Conservation (phyloP, 2,797 vertebrate genomes). For the Scolopax bukidnonensis region DNA sequence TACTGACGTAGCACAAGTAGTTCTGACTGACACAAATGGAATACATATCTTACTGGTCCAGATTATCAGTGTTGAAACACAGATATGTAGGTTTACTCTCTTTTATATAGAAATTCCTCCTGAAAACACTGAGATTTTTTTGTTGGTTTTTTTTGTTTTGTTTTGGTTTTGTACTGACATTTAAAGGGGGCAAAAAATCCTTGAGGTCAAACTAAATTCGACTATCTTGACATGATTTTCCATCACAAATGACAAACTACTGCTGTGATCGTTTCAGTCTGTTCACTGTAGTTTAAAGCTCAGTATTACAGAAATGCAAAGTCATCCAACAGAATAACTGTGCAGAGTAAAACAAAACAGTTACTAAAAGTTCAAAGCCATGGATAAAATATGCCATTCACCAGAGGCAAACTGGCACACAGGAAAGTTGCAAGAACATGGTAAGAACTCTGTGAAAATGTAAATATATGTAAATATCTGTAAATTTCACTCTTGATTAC, state of each 20-base stretch:
- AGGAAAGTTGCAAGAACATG: neutral
- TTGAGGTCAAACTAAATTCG: neutral
- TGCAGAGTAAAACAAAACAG: neutral
- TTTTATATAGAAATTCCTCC: neutral
- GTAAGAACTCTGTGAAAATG: neutral
- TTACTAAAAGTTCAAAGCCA: neutral
- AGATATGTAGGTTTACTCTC: neutral
- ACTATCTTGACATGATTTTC: neutral
- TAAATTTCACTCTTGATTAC: conserved; percentile 26
- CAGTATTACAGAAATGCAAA: neutral
- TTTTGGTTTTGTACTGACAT: neutral
- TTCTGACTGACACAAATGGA: neutral
- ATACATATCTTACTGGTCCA: neutral
- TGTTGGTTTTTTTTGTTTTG: no score
- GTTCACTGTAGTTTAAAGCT: neutral
- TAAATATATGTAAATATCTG: neutral
- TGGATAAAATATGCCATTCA: neutral
- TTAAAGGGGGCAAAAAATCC: neutral
- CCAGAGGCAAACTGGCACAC: neutral
- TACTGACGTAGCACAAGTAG: neutral
- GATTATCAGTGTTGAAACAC: neutral
- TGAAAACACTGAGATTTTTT: neutral
- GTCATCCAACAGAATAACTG: neutral
- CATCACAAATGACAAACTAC: neutral
- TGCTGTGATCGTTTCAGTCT: neutral